Base-by-base conservation (phyloP, 2,797 vertebrate genomes). In the Ctenopoma kingsleyae region DNA sequence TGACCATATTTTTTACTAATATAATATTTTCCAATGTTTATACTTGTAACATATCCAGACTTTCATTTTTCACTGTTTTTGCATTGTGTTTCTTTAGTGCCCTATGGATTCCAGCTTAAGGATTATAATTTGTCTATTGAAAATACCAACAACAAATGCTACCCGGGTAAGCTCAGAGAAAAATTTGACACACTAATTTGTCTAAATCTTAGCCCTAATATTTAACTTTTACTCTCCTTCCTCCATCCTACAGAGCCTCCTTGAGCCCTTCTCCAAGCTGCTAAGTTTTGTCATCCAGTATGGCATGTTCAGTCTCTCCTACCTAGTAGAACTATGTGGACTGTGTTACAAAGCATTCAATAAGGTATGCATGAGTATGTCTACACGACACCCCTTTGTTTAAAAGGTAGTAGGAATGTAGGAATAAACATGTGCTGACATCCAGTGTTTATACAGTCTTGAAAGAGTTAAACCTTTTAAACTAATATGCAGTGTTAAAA, bases 241-340 rank as follows among this genome's bases (percentile, higher is more conserved):
- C 25, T 27, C 44, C 30, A 4, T 59, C 48, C 70, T 48, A 13
- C 93, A 99, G 98, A 98, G 97, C 91, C 95, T 99, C 78, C 90
- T 99, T 92, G 98, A 99, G 78, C 97, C 98, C 5, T 98, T 98
- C 88, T 99, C 98, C 82, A 99, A 99, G 82, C 91, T 99, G 51
- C 92, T 99, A 66, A 98, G 97, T 87, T 99, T 99, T 82, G 95
- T 99, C 32, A 97, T 99, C 89, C 98, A 99, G 94, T 98, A 99
- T 67, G 97, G 96, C 9, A 91, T 96, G 65, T 99, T 99, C 89
- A 98, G 96, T 30, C 93, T 99, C 77, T 97, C 96, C 53, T 98
- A 98, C 91, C 93, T 99, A 54, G 96, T 99, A 17, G 98, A 99
- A 73, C 93, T 99, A 6, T 99, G 98, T 63, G 97, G 98, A 64